Conservation (phyloP, 2,888 invertebrate genomes). For the Abrostola tripartita region DNA sequence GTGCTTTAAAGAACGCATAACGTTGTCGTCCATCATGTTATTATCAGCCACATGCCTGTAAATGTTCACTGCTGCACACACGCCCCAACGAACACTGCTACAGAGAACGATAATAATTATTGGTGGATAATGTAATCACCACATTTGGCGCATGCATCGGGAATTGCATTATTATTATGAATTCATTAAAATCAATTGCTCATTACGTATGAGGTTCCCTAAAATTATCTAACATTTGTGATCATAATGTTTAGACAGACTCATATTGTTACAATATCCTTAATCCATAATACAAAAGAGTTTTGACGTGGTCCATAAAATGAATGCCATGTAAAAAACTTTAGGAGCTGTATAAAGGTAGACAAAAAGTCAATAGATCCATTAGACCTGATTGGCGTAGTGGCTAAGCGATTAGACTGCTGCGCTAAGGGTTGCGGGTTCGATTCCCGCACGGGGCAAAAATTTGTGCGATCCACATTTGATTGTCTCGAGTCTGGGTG, state of each 20-base stretch:
- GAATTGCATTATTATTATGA: not conserved
- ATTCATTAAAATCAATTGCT: constrained; percentile 2
- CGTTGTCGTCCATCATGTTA: constrained; percentile 41
- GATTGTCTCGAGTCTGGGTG: too few species aligned
- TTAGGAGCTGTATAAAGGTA: constrained; percentile 39
- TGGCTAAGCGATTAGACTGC: too few species aligned
- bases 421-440: too few species aligned
- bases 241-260: too few species aligned
- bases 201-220: not conserved
- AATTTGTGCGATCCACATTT: too few species aligned
- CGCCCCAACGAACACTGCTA: constrained; percentile 3
- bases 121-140: constrained; percentile 16
- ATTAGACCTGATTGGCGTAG: too few species aligned
- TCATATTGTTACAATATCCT: too few species aligned
- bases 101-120: constrained; percentile 12
- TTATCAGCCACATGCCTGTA: constrained; percentile 32
- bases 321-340: constrained; percentile 16
- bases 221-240: not conserved
- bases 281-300: constrained; percentile 8
- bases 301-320: constrained; percentile 8
- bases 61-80: constrained; percentile 17
- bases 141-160: constrained; percentile 1
- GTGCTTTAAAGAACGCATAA: constrained; percentile 50
- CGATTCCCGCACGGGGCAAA: too few species aligned
- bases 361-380: constrained; percentile 47